A percentile compares a stretch with the other conserved stretches of the same genome.
These are phyloP conservation scores for Malurus leucopterus DNA, from an alignment of 2,797 vertebrate genomes.

Conservation along the genomic window DNA sequence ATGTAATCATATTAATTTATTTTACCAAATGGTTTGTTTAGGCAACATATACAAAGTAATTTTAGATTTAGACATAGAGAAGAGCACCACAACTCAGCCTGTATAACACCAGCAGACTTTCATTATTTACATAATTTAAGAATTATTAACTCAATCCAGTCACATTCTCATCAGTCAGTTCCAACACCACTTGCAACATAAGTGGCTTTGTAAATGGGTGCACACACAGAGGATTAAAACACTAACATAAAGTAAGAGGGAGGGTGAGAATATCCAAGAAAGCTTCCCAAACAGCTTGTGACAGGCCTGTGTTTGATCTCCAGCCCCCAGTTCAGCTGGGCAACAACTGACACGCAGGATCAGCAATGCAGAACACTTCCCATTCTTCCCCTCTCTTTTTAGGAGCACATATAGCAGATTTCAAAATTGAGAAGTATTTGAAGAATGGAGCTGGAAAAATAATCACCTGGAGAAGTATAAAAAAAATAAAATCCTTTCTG, in stretches of 20 bases:
- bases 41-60: neutral
- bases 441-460: neutral
- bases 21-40: neutral
- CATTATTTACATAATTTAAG: neutral
- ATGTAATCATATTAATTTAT: neutral
- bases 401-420: neutral
- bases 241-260: neutral
- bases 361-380: rapidly evolving
- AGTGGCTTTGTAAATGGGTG: neutral
- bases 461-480: neutral
- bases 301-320: neutral
- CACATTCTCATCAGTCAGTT: neutral
- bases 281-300: neutral
- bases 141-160: neutral
- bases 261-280: neutral
- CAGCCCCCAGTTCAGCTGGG: neutral
- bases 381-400: neutral
- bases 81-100: neutral
- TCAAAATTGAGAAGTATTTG: neutral
- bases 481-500: neutral
- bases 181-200: neutral
- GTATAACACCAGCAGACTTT: neutral
- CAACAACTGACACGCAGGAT: rapidly evolving
- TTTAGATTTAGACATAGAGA: neutral
- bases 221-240: neutral